Percentiles rank a stretch among this genome's conserved stretches.
Evolutionary conservation across 1,140 invertebrate species (phyloP).

Genomic region (Calycopis cecrops): DNA sequence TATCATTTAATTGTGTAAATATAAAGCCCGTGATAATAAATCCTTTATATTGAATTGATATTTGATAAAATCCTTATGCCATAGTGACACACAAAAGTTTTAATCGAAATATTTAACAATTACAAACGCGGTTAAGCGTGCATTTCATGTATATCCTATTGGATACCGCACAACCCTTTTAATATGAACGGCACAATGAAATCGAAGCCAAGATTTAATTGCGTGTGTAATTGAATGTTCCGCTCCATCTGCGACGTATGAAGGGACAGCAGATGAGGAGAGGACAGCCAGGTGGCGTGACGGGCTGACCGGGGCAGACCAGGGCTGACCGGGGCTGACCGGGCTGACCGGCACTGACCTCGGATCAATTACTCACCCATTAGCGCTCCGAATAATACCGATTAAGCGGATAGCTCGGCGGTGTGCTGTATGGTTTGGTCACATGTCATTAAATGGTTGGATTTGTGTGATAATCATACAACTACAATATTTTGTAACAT

Average conservation of each 20-base stretch:
- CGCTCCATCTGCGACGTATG: slow-evolving; percentile 29
- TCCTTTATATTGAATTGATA: too few species aligned
- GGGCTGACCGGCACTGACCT: slow-evolving; percentile 54
- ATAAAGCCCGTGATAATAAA: too few species aligned
- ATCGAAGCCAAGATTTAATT: slow-evolving; percentile 42
- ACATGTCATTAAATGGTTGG: too few species aligned
- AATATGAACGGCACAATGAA: slow-evolving; percentile 23
- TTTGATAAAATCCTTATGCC: too few species aligned
- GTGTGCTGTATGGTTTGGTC: neutral
- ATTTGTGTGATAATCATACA: too few species aligned
- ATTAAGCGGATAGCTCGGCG: slow-evolving; percentile 57
- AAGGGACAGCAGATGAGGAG: slow-evolving; percentile 30
- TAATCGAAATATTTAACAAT: too few species aligned
- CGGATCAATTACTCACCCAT: slow-evolving; percentile 62
- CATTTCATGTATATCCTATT: too few species aligned
- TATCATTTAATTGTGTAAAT: too few species aligned
- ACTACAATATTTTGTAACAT: too few species aligned
- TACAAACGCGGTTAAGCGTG: too few species aligned
- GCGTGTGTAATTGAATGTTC: slow-evolving; percentile 50
- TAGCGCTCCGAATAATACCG: slow-evolving; percentile 56
- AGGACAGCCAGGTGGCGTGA: slow-evolving; percentile 33
- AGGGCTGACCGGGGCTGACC: too few species aligned
- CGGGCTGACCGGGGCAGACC: slow-evolving; percentile 1
- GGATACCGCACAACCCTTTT: neutral
- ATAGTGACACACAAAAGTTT: too few species aligned